Base-by-base conservation (phyloP, 2,797 vertebrate genomes). In the Rhynchotus rufescens region DNA sequence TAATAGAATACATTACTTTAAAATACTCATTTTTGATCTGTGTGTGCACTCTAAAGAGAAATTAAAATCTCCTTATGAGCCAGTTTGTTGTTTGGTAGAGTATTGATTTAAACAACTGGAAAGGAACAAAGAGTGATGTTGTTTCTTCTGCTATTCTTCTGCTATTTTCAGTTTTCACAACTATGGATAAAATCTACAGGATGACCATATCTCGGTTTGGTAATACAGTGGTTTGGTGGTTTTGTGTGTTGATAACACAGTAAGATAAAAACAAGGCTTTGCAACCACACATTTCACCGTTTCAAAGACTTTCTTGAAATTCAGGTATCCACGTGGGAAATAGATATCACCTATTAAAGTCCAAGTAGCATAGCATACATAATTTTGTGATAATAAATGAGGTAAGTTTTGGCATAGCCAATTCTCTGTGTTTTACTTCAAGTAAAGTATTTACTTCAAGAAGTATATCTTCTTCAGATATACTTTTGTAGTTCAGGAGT, bases 341-440 rank as follows among this genome's bases (percentile, higher is more conserved):
- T 5, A n/a, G 49, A 23, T 51, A 10, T 62, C 7, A 59, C 7
- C 19, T 12, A 17, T 5, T 6, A 59, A 75, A 15, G 34, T 14
- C 13, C 1, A 16, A 30, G 26, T 8, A 59, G 20, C 1, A 12
- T 0, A 3, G 64, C 52, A 25, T 23, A 47, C 13, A 1, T 10
- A 47, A 30, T 19, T 28, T 6, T 69, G 9, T 32, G 38, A 64
- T 26, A 49, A 9, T 4, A 36, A 87, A 57, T 9, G 57, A 20
- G 32, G 12, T n/a, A 68, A 47, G 71, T 88, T 60, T 16, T 49
- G 32, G 34, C 38, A 42, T 0, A 23, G 28, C n/a, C 16, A 10
- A 7, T 6, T 25, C 57, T 47, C 34, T 28, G 5, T 23, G 11
- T 60, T 80, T 80, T 9, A 68, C 20, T 38, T 65, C 64, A 6